phyloP scores from a whole-genome alignment of 2,113 vertebrate species.

The Otus sunia region DNA sequence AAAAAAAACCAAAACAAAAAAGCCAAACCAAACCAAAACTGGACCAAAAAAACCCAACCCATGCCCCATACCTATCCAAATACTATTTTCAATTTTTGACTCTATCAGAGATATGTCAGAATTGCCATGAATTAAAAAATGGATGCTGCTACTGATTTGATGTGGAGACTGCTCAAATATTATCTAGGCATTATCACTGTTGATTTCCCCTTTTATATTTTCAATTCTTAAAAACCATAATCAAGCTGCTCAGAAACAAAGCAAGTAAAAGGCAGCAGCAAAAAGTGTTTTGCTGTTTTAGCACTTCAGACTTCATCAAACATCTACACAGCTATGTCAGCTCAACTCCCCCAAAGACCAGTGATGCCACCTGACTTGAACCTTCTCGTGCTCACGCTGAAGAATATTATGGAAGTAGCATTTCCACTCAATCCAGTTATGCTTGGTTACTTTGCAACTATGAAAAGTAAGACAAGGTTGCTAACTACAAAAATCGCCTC shows the following conservation, averaged over 20 bases:
- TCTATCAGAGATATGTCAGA: background rate
- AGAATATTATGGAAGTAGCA: background rate
- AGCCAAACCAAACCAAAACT: background rate
- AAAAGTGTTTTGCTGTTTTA: background rate
- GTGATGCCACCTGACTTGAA: background rate
- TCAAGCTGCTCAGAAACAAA: background rate
- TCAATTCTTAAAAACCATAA: background rate
- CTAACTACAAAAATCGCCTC: background rate
- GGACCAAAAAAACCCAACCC: accelerated
- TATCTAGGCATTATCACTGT: background rate
- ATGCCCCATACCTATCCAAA: background rate
- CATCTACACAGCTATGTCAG: background rate
- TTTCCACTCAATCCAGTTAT: background rate
- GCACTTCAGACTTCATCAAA: background rate
- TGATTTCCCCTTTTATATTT: background rate
- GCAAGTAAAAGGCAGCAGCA: background rate
- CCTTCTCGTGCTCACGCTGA: background rate
- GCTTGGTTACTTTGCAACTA: background rate
- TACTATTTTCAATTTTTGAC: background rate
- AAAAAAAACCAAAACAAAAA: background rate
- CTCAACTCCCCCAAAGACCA: background rate
- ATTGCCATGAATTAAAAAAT: background rate
- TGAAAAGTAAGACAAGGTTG: background rate
- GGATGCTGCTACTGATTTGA: background rate
- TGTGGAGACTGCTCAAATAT: background rate